Percentiles rank a stretch among this genome's conserved stretches.
These are phyloP conservation scores for Nibea albiflora DNA, from an alignment of 2,113 vertebrate genomes.

Conservation along the genomic window DNA sequence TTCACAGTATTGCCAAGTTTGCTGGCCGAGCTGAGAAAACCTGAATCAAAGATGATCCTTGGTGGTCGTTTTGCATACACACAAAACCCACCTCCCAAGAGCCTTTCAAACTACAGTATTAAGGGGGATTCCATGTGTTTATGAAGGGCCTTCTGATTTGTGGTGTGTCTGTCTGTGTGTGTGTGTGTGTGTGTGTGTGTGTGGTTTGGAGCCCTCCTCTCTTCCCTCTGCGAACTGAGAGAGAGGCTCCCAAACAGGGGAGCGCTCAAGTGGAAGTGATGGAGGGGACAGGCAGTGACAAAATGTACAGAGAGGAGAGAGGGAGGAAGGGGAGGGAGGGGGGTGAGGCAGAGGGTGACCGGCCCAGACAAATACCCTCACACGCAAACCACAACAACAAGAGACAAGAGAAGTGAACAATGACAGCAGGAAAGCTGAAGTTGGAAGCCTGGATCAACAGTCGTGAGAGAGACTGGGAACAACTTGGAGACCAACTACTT, in stretches of 20 bases:
- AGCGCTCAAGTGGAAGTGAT: conserved; percentile 83
- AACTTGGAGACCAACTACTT: background rate
- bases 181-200: conserved; percentile 45
- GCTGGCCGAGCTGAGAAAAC: conserved; percentile 42
- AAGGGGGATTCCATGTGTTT: conserved; percentile 61
- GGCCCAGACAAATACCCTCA: conserved; percentile 79
- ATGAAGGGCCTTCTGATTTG: conserved; percentile 67
- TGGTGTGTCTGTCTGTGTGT: conserved; percentile 37
- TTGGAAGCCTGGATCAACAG: conserved; percentile 34
- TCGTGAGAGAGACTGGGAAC: conserved; percentile 13
- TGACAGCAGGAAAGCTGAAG: conserved; percentile 64
- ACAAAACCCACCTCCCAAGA: conserved; percentile 55
- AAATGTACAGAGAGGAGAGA: conserved; percentile 75
- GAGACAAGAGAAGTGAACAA: conserved; percentile 68
- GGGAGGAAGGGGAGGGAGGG: conserved; percentile 18
- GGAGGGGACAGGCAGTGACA: conserved; percentile 77
- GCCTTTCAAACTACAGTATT: conserved; percentile 65
- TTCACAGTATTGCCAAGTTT: conserved; percentile 1
- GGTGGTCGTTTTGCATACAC: conserved; percentile 65
- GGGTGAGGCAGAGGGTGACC: conserved; percentile 61
- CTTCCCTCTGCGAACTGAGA: conserved; percentile 61
- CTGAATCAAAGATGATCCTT: conserved; percentile 41
- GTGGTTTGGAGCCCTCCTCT: conserved; percentile 54
- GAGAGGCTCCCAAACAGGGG: conserved; percentile 74
- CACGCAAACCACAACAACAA: conserved; percentile 77